phyloP scores from a whole-genome alignment of 2,888 invertebrate genomes.

The Acronicta alni region DNA sequence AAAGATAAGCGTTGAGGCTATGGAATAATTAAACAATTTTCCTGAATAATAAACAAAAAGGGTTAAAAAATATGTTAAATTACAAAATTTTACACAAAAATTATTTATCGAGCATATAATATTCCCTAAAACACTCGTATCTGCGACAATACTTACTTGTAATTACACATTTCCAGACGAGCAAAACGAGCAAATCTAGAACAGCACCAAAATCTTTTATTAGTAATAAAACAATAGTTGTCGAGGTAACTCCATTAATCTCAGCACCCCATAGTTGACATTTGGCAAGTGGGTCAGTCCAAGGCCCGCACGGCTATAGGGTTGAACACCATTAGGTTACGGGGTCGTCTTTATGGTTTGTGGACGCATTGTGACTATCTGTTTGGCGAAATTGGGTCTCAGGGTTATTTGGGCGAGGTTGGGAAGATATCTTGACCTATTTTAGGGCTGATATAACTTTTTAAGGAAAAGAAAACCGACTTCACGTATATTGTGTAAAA shows the following conservation, averaged over 20 bases:
- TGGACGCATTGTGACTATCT: constrained; percentile 45
- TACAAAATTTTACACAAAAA: no score
- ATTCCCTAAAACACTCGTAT: no score
- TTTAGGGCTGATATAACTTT: no score
- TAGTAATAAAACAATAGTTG: constrained; percentile 52
- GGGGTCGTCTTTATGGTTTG: constrained; percentile 71
- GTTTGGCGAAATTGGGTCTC: constrained; percentile 40
- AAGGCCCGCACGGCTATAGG: constrained; percentile 58
- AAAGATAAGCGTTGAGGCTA: no score
- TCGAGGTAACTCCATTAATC: constrained; percentile 58
- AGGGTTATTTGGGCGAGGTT: constrained; percentile 34
- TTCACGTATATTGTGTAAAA: no score
- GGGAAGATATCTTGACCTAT: constrained; percentile 39
- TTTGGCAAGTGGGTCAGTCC: constrained; percentile 74
- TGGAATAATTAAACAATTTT: no score
- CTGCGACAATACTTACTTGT: no score
- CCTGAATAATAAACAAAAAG: no score
- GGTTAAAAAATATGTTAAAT: no score
- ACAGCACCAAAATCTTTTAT: constrained; percentile 32
- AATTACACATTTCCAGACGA: no score
- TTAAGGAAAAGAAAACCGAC: no score
- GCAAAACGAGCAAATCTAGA: constrained; percentile 22
- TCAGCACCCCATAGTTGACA: constrained; percentile 64
- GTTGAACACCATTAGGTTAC: constrained; percentile 70
- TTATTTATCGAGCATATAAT: no score